These are phyloP conservation scores for Oceanites oceanicus DNA, from an alignment of 2,113 vertebrate species.

Conservation along the genomic window DNA sequence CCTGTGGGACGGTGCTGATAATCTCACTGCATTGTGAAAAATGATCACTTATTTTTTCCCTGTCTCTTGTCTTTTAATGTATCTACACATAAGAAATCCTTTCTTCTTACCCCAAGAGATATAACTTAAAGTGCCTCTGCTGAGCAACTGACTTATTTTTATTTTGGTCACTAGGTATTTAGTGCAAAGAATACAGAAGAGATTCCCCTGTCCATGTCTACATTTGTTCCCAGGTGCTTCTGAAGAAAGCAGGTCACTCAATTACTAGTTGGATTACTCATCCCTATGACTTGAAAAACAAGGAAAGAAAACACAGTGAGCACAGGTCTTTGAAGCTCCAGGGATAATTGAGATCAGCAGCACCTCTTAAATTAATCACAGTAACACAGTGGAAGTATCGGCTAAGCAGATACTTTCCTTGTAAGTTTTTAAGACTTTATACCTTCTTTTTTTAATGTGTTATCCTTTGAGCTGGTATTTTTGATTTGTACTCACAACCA, in stretches of 20 bases:
- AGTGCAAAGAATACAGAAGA: neutral
- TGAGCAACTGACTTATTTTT: neutral
- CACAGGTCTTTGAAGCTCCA: slow-evolving; percentile 50
- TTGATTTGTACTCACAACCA: neutral
- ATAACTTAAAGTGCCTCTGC: neutral
- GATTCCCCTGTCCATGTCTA: slow-evolving; percentile 3
- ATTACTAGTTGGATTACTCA: slow-evolving; percentile 35
- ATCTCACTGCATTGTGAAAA: neutral
- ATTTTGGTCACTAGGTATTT: neutral
- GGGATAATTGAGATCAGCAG: slow-evolving; percentile 52
- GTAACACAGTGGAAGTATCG: neutral
- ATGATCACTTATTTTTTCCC: neutral
- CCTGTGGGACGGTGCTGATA: neutral
- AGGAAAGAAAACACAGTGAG: slow-evolving; percentile 35
- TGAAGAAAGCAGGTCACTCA: slow-evolving; percentile 64
- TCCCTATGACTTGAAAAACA: slow-evolving; percentile 52
- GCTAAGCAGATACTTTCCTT: neutral
- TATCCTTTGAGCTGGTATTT: neutral
- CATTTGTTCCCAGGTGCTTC: neutral
- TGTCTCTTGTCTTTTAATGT: neutral
- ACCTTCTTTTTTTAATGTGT: neutral
- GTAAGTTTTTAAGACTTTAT: neutral
- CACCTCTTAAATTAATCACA: slow-evolving; percentile 46
- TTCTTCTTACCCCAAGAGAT: neutral
- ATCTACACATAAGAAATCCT: neutral